phyloP scores from a whole-genome alignment of 2,797 vertebrate species.

The Urosaurus nigricauda region DNA sequence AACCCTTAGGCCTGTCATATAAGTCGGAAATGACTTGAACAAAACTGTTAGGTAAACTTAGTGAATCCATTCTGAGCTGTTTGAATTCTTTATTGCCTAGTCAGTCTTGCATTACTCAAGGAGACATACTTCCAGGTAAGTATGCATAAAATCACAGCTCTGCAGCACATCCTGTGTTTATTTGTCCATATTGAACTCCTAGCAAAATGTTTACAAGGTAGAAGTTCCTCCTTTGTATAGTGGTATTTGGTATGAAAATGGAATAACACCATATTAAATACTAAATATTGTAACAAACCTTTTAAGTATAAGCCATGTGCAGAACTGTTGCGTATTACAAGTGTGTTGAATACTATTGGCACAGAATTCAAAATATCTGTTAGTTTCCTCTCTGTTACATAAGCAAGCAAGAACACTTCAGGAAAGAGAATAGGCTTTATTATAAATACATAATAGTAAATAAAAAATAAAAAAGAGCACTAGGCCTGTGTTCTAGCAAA shows the following conservation, averaged over 20 bases:
- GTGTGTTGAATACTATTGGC: background rate
- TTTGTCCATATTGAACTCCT: background rate
- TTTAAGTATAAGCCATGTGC: background rate
- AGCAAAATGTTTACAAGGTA: too few relatives aligned
- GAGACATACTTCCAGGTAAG: background rate
- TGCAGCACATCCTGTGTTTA: background rate
- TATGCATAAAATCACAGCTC: background rate
- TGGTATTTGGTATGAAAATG: background rate
- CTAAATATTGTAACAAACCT: background rate
- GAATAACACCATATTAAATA: background rate
- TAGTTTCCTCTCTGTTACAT: background rate
- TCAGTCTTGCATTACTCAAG: background rate
- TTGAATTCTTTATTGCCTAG: background rate
- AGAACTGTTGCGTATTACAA: background rate
- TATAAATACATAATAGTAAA: conserved; percentile 1
- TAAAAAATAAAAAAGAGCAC: background rate
- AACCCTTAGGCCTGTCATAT: too few relatives aligned
- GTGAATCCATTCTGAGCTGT: background rate
- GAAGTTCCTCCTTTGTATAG: background rate
- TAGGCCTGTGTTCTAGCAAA: background rate
- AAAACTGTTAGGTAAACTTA: background rate
- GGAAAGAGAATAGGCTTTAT: conserved; percentile 5
- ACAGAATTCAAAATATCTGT: background rate
- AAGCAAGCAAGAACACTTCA: background rate
- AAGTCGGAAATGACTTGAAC: too few relatives aligned